Percentiles rank a stretch among this genome's conserved stretches.
These are phyloP conservation scores for Syngnathus rostellatus DNA, from an alignment of 2,797 vertebrate genomes.

Conservation along the genomic window DNA sequence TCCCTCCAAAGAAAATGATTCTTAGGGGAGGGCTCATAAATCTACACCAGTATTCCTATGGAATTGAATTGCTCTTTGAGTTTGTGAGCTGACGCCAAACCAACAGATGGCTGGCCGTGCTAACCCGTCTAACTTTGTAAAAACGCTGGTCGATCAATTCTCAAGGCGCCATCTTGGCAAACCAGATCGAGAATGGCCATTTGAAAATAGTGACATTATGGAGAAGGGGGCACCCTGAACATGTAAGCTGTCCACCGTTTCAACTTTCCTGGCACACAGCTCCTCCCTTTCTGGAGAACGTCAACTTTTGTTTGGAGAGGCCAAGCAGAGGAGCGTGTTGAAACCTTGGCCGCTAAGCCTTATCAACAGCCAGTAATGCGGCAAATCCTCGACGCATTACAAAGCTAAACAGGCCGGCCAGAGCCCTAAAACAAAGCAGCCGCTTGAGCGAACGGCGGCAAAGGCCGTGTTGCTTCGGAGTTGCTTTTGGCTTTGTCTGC, in stretches of 20 bases:
- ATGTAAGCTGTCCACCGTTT: neutral
- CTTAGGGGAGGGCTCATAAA: neutral
- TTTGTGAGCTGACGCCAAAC: too few relatives aligned
- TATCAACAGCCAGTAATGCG: conserved; percentile 8
- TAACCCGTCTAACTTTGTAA: too few relatives aligned
- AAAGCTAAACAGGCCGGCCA: conserved; percentile 18
- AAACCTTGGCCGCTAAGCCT: conserved; percentile 21
- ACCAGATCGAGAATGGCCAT: too few relatives aligned
- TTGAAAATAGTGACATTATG: too few relatives aligned
- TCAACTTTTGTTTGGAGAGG: conserved; percentile 41
- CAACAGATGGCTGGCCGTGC: too few relatives aligned
- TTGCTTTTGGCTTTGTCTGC: conserved; percentile 4
- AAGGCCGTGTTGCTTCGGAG: neutral
- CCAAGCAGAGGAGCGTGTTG: conserved; percentile 41
- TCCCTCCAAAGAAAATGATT: too few relatives aligned
- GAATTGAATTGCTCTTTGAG: neutral
- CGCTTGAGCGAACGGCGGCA: neutral
- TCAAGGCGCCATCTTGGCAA: too few relatives aligned
- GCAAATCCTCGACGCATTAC: conserved; percentile 17
- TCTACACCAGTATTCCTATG: neutral
- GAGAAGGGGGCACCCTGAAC: neutral
- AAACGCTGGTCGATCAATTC: too few relatives aligned
- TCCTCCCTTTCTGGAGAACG: conserved; percentile 25
- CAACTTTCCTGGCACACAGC: conserved; percentile 10
- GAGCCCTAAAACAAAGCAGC: neutral